Base-by-base conservation (phyloP, 2,888 invertebrate genomes). In the Perizoma affinitatum region DNA sequence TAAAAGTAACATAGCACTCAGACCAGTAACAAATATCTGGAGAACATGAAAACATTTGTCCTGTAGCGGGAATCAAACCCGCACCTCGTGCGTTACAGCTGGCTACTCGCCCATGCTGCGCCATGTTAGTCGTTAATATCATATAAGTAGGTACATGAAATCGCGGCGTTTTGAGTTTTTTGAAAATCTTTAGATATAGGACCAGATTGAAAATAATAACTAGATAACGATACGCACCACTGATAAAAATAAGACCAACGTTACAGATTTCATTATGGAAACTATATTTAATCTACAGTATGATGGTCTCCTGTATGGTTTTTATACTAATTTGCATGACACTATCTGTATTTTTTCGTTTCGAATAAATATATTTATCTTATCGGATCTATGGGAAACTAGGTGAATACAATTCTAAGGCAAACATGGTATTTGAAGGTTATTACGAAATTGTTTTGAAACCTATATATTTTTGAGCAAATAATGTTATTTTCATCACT, bases 301-400 rank as follows among this genome's bases (percentile, higher is more conserved):
- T 43, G 1, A 52, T 43, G 35, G 51, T 71, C 54, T 72, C 68
- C 66, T 66, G 38, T 64, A 76, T 76, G 77, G 80, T 79, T 83
- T 87, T 83, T 88, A 88, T 88, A 87, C 72, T 65, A 69, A 66
- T 75, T 66, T 68, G 70, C 63, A 71, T 77, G 76, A 68, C 65
- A 76, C 72, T 80, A 74, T 76, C 61, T 62, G 54, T 67, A 66
- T 65, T 69, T 61, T 38, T 67, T 60, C 63, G n/a, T 54, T 66
- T 68, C 56, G 44, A 76, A 67, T 72, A 80, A 79, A 81, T 77
- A 80, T 33, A 66, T 67, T 76, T 76, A 79, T 78, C 83, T 84
- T 80, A 84, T 84, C 82, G 52, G 52, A 65, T 68, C 67, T 66
- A 77, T 54, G 72, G 76, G 72, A 76, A 78, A 68, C 71, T 71